Percentiles rank a stretch among this genome's conserved stretches.
phyloP scores from a whole-genome alignment of 2,113 vertebrate species.

The Chaetodon trifascialis region DNA sequence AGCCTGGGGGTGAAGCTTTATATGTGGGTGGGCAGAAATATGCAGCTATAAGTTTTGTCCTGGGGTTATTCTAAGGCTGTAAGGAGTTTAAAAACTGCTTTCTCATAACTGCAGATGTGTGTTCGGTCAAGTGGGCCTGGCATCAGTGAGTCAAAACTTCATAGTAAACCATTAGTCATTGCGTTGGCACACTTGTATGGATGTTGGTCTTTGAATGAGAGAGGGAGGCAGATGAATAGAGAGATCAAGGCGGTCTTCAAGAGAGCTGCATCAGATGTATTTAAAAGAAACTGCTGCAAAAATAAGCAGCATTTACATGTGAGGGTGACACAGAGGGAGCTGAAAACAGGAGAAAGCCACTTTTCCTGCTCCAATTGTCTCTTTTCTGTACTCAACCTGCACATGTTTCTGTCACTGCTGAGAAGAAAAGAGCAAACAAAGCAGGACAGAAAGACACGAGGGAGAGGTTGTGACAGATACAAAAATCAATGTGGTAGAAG shows the following conservation, averaged over 20 bases:
- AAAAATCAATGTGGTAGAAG: background rate
- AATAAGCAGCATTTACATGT: background rate
- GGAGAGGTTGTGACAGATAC: slow-evolving; percentile 3
- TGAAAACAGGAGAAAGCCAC: background rate
- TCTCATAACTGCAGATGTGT: slow-evolving; percentile 25
- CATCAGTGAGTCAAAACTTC: slow-evolving; percentile 59
- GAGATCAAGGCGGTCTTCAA: background rate
- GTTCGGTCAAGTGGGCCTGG: slow-evolving; percentile 1
- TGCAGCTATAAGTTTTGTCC: slow-evolving; percentile 9
- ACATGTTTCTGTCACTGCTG: slow-evolving; percentile 12
- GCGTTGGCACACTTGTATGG: slow-evolving; percentile 33
- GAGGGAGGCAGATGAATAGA: background rate
- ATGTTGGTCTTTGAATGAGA: slow-evolving; percentile 23
- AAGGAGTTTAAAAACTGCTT: slow-evolving; percentile 14
- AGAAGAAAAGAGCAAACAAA: slow-evolving; percentile 1
- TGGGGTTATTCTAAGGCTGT: slow-evolving; percentile 22
- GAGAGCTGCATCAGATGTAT: background rate
- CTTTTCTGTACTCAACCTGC: background rate
- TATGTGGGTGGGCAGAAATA: slow-evolving; percentile 18
- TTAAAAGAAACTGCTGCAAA: slow-evolving; percentile 1
- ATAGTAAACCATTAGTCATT: slow-evolving; percentile 58
- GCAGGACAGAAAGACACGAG: background rate
- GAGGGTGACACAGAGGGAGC: slow-evolving; percentile 3
- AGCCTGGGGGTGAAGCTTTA: slow-evolving; percentile 12
- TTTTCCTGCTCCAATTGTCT: slow-evolving; percentile 5